A percentile compares a stretch with the other conserved stretches of the same genome.
phyloP scores from a whole-genome alignment of 2,797 vertebrate species.

The Catharus ustulatus region DNA sequence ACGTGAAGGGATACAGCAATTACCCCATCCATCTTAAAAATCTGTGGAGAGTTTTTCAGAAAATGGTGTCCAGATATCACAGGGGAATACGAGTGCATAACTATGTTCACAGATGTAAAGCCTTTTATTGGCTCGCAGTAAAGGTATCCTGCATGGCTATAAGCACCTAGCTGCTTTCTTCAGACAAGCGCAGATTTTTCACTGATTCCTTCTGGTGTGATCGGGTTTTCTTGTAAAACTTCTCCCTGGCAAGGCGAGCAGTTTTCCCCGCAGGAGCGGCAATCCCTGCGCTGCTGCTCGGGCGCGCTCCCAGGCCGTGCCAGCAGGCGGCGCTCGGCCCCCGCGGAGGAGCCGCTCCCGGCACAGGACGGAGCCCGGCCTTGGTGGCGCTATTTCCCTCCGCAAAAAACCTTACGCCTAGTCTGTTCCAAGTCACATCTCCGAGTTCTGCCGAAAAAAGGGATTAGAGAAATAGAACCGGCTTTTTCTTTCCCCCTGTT shows the following conservation, averaged over 20 bases:
- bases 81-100: neutral
- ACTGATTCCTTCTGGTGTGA: neutral
- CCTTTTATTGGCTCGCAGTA: neutral
- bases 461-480: neutral
- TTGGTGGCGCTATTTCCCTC: fast-evolving
- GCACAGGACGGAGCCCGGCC: fast-evolving
- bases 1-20: neutral
- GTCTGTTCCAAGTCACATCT: neutral
- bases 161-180: neutral
- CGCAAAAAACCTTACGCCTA: fast-evolving
- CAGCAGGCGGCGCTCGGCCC: neutral
- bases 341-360: neutral
- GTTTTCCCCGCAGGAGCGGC: fast-evolving
- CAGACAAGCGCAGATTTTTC: neutral
- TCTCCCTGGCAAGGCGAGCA: neutral
- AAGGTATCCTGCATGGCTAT: neutral
- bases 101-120: neutral
- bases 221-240: neutral
- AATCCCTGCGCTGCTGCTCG: fast-evolving
- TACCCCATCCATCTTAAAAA: neutral
- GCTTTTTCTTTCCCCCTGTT: fast-evolving
- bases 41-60: neutral
- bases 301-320: fast-evolving
- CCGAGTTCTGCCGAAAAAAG: neutral
- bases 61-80: neutral